Percentiles rank a stretch among this genome's conserved stretches.
Conservation (phyloP, 2,113 vertebrate genomes). For the Ctenomys sociabilis region DNA sequence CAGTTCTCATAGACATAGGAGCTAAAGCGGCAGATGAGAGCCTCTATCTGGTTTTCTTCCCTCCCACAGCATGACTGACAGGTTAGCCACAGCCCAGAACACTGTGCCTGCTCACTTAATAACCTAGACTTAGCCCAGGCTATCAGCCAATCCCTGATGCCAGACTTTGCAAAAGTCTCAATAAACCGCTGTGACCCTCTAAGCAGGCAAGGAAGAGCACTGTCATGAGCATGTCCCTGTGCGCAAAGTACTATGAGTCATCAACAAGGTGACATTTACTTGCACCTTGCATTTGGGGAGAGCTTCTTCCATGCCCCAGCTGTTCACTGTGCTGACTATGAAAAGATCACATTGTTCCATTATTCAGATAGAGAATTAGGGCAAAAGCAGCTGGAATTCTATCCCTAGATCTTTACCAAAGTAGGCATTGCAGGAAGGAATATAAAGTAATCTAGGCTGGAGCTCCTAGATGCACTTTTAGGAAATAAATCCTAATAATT, state of each 20-base stretch:
- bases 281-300: too few relatives aligned
- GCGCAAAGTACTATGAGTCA: background rate
- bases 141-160: background rate
- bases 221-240: accelerated
- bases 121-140: background rate
- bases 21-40: background rate
- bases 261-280: background rate
- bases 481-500: background rate
- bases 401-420: background rate
- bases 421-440: background rate
- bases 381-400: background rate
- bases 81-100: background rate
- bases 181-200: background rate
- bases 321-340: background rate
- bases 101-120: background rate
- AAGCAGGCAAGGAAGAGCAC: background rate
- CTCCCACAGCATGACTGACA: background rate
- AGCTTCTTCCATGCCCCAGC: background rate
- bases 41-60: background rate
- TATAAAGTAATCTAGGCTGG: background rate
- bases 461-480: background rate
- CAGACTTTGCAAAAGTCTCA: background rate
- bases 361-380: background rate
- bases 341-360: background rate
- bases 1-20: background rate